Percentiles rank a stretch among this genome's conserved stretches.
phyloP scores from a whole-genome alignment of 2,888 invertebrate genomes.

The Cerastis leucographa region DNA sequence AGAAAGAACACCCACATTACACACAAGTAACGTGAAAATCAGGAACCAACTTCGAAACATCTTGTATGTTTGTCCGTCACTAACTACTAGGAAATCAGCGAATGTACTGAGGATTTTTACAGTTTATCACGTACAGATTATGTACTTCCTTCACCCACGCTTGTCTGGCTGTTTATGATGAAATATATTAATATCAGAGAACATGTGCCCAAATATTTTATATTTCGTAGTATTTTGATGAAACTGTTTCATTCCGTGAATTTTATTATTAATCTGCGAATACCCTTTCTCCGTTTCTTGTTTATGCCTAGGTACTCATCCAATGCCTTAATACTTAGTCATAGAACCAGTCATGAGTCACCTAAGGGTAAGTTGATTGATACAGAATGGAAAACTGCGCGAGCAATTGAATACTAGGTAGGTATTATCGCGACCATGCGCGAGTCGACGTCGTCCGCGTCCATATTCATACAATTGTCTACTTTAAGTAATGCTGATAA shows the following conservation, averaged over 20 bases:
- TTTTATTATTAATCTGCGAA: conserved; percentile 5
- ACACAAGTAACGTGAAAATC: conserved; percentile 55
- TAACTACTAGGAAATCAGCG: conserved; percentile 25
- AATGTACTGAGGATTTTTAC: conserved; percentile 62
- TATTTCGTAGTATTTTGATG: conserved; percentile 35
- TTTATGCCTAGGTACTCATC: background rate
- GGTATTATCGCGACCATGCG: no score
- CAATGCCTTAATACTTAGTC: background rate
- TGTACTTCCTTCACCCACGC: conserved; percentile 76
- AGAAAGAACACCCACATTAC: conserved; percentile 38
- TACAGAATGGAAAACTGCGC: no score
- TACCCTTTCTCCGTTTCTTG: background rate
- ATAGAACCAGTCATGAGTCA: background rate
- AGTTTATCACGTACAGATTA: conserved; percentile 67
- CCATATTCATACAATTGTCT: no score
- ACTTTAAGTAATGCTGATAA: no score
- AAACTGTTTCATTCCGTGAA: conserved; percentile 18
- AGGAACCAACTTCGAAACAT: conserved; percentile 60
- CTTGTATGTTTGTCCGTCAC: conserved; percentile 36
- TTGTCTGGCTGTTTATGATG: conserved; percentile 35
- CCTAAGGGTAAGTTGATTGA: no score
- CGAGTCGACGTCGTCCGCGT: no score
- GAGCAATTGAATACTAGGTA: no score
- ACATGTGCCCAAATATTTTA: background rate
- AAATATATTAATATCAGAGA: conserved; percentile 43